A percentile compares a stretch with the other conserved stretches of the same genome.
phyloP scores from a whole-genome alignment of 2,888 invertebrate genomes.

The Tenthredo mesomela region DNA sequence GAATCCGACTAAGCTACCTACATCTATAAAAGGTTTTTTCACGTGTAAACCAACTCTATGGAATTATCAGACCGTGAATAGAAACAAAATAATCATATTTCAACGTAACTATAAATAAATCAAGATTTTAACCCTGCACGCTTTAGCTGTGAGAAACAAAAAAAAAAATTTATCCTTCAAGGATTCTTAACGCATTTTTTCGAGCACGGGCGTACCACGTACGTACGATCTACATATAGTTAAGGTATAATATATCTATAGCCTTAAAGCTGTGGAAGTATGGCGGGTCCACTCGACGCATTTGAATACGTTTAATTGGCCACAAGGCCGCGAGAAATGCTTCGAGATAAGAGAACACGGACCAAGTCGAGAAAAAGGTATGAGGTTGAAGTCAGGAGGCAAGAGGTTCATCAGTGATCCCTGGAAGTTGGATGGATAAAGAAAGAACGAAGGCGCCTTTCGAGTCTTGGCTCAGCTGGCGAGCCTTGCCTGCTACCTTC shows the following conservation, averaged over 20 bases:
- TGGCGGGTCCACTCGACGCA: conserved; percentile 18
- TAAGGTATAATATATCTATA: background rate
- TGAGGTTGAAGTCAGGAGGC: conserved; percentile 41
- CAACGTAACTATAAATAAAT: conserved; percentile 20
- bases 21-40: background rate
- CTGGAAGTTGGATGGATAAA: conserved; percentile 47
- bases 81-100: background rate
- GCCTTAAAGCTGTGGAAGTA: background rate
- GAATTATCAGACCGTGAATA: background rate
- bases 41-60: background rate
- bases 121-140: background rate
- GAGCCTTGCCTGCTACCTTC: conserved; percentile 4
- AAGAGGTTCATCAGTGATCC: conserved; percentile 50
- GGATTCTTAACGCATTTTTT: conserved; percentile 1
- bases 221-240: conserved; percentile 3
- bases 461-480: conserved; percentile 30
- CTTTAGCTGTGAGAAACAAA: background rate
- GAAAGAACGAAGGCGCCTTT: conserved; percentile 31
- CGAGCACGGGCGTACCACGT: background rate
- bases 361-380: conserved; percentile 40
- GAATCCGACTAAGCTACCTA: no score
- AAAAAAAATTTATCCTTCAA: background rate
- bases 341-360: conserved; percentile 46
- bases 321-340: conserved; percentile 48
- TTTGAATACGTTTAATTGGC: conserved; percentile 51